These are phyloP conservation scores for Parauchenoglanis punctatus DNA, from an alignment of 2,797 vertebrate species.

Conservation along the genomic window DNA sequence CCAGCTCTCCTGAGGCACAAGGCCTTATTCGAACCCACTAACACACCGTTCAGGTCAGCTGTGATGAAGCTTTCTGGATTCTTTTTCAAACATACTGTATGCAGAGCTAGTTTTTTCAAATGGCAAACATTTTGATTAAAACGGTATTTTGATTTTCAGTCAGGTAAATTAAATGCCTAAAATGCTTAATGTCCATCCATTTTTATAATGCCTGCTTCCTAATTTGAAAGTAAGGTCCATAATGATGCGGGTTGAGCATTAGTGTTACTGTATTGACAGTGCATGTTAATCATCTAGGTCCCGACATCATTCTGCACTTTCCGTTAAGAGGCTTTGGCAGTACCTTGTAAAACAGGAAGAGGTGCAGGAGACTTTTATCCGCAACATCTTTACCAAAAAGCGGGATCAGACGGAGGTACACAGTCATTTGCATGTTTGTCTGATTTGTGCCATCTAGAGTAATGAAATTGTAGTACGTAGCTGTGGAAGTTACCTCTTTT, in stretches of 20 bases:
- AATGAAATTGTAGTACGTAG: background rate
- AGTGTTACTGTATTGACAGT: background rate
- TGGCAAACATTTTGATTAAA: background rate
- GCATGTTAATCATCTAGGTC: conserved; percentile 74
- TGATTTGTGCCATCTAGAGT: background rate
- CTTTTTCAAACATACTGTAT: background rate
- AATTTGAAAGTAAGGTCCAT: background rate
- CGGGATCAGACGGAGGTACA: conserved; percentile 84
- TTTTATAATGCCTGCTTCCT: background rate
- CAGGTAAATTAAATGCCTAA: background rate
- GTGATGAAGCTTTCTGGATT: background rate
- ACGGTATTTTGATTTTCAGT: background rate
- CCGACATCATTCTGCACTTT: conserved; percentile 80
- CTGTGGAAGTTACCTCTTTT: too few relatives aligned
- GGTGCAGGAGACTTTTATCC: conserved; percentile 96
- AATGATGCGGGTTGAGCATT: background rate
- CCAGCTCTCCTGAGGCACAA: conserved; percentile 96
- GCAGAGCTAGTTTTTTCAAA: background rate
- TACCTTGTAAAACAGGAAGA: conserved; percentile 94
- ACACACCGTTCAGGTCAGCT: conserved; percentile 90
- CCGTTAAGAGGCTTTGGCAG: conserved; percentile 94
- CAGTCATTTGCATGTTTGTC: background rate
- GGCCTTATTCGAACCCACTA: conserved; percentile 90
- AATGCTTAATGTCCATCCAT: background rate
- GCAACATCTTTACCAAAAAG: conserved; percentile 94